Conservation (phyloP, 2,888 invertebrate genomes). For the Trissonchulus sp. region DNA sequence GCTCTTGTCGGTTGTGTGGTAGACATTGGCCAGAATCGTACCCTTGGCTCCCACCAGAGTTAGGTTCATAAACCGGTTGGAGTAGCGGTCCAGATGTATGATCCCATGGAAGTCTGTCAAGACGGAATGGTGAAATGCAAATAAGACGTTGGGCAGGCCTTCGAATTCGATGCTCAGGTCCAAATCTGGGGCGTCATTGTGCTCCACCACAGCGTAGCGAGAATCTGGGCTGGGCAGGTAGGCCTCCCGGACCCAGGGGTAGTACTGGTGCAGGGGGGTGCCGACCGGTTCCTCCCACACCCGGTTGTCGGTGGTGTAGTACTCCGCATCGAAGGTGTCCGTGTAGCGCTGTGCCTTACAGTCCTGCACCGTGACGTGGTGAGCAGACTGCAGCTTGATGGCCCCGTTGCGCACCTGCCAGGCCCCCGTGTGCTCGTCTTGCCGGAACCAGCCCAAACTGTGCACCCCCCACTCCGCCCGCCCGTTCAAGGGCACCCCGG, state of each 20-base stretch:
- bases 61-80: conserved; percentile 44
- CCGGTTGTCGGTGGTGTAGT: conserved; percentile 10
- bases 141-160: background rate
- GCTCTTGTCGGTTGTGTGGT: conserved; percentile 8
- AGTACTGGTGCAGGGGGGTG: background rate
- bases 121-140: background rate
- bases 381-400: conserved; percentile 26
- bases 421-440: background rate
- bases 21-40: conserved; percentile 41
- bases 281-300: conserved; percentile 3
- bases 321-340: conserved; percentile 26
- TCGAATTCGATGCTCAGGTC: background rate
- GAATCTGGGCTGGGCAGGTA: background rate
- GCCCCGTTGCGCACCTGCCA: conserved; percentile 25
- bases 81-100: conserved; percentile 43
- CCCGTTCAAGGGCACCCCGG: conserved; percentile 39
- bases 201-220: conserved; percentile 2
- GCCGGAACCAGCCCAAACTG: conserved; percentile 19
- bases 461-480: conserved; percentile 35
- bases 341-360: conserved; percentile 30
- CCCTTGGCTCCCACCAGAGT: conserved; percentile 41
- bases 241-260: conserved; percentile 22
- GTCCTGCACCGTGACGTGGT: conserved; percentile 27
- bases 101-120: conserved; percentile 40
- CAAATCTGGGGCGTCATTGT: conserved; percentile 4